Conservation (phyloP, 2,797 vertebrate species). For the Micrastur ruficollis region DNA sequence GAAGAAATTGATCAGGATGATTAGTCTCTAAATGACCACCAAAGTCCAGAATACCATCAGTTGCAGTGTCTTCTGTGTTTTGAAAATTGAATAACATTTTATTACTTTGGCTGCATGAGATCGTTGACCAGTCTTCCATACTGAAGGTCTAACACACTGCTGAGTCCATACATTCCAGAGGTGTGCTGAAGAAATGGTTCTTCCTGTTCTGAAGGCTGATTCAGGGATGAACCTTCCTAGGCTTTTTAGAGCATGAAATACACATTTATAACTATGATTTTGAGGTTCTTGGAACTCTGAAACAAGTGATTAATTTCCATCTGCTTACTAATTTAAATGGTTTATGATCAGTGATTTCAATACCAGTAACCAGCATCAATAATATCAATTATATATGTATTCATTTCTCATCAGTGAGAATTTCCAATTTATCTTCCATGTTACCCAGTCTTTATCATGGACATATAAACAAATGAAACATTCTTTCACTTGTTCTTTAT, state of each 20-base stretch:
- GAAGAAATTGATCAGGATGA: not conserved
- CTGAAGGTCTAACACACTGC: rapidly evolving
- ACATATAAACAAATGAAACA: not conserved
- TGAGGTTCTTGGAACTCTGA: not conserved
- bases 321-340: not conserved
- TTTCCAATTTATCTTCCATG: not conserved
- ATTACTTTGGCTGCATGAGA: not conserved
- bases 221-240: not conserved
- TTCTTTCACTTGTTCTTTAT: not conserved
- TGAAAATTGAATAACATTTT: not conserved
- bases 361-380: not conserved
- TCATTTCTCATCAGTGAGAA: not conserved
- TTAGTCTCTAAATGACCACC: not conserved
- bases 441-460: not conserved
- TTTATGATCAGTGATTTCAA: not conserved
- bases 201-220: not conserved
- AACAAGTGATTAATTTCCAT: not conserved
- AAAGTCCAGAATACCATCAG: not conserved
- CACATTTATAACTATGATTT: not conserved
- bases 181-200: not conserved
- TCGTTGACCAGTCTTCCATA: not conserved
- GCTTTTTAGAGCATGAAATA: not conserved
- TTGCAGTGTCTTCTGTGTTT: not conserved
- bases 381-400: not conserved
- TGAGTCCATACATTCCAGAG: not conserved